Base-by-base conservation (phyloP, 2,113 vertebrate genomes). In the Amia ocellicauda region DNA sequence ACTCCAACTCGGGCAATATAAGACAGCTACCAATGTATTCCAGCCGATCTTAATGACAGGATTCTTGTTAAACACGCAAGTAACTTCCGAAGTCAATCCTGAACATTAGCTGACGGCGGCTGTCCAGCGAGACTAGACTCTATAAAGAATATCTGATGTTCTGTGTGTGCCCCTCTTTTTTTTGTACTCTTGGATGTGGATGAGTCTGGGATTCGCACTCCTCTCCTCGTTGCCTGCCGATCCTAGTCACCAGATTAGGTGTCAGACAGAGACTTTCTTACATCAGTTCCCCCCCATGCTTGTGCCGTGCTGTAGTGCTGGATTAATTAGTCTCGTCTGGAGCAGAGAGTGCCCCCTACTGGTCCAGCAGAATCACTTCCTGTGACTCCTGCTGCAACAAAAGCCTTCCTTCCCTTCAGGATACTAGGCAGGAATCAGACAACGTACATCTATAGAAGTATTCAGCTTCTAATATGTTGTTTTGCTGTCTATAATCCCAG, bases 311-410 rank as follows among this genome's bases (percentile, higher is more conserved):
- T n/a, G n/a, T n/a, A n/a, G n/a, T n/a, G n/a, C n/a, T n/a, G n/a
- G n/a, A n/a, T n/a, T n/a, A n/a, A n/a, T n/a, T n/a, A n/a, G n/a
- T n/a, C n/a, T n/a, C n/a, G 31, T 72, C 79, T 74, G 56, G 8
- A 69, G 75, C 80, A 83, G 87, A 84, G 85, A 86, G 84, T 83
- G 82, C 87, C 82, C 77, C 83, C 81, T 75, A 72, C 83, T 84
- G 85, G n/a, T 88, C 84, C 76, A 68, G 16, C 70, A 74, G 74
- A 80, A 80, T 76, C 82, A 82, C 80, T 86, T 90, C 85, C 86
- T 87, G 79, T 82, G 71, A 71, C 73, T 74, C 75, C 77, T 75
- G 78, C 62, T 31, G 19, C 66, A 67, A 88, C 86, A 89, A 89
- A 86, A 86, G 64, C 70, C 67, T 36, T 36, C 11, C 31, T 36